These are phyloP conservation scores for Vidua macroura DNA, from an alignment of 2,113 vertebrate species.

Conservation along the genomic window DNA sequence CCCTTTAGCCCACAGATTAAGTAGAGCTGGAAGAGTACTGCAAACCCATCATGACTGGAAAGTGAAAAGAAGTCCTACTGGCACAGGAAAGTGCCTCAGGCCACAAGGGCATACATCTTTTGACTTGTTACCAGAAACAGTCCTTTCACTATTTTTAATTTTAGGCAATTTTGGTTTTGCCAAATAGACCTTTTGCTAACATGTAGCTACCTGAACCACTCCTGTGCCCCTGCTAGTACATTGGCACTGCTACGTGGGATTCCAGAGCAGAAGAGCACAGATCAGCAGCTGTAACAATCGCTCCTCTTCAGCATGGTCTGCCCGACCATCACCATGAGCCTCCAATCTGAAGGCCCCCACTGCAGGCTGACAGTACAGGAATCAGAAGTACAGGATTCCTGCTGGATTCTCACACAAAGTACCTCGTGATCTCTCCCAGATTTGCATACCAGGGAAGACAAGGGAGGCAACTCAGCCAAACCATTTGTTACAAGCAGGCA, in stretches of 20 bases:
- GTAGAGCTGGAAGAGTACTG: neutral
- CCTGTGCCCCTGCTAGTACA: neutral
- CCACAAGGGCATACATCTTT: neutral
- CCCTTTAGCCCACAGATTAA: neutral
- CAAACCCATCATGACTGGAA: neutral
- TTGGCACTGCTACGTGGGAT: neutral
- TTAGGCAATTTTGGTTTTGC: neutral
- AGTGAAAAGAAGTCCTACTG: neutral
- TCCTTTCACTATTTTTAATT: neutral
- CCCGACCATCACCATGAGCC: neutral
- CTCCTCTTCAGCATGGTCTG: neutral
- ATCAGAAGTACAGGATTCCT: neutral
- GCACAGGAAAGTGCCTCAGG: neutral
- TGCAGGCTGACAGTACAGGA: neutral
- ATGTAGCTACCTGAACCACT: neutral
- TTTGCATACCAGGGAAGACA: fast-evolving
- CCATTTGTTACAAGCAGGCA: neutral
- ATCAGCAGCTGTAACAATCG: neutral
- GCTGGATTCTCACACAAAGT: neutral
- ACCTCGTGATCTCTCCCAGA: neutral
- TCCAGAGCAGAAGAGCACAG: neutral
- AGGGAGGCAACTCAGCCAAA: neutral
- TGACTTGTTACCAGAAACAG: neutral
- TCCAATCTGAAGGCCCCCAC: neutral
- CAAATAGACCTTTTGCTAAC: neutral